Conservation (phyloP, 2,113 vertebrate species). For the Toxotes chatareus region DNA sequence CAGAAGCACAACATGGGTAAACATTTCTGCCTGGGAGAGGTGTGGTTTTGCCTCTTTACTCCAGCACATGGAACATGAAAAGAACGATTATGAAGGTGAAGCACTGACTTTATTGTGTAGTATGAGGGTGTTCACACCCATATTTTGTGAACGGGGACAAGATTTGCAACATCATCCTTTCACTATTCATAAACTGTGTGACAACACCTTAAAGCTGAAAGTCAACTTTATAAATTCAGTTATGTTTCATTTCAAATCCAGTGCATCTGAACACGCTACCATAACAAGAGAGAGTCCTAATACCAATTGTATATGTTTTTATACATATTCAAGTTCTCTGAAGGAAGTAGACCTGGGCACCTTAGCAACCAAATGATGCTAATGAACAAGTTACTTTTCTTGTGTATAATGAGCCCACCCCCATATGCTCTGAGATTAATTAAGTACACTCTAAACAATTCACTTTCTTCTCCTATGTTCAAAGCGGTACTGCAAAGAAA, state of each 20-base stretch:
- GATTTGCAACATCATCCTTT: background rate
- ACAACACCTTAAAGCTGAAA: background rate
- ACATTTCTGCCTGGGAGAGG: background rate
- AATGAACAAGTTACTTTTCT: background rate
- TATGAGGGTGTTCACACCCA: no score
- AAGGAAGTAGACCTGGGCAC: no score
- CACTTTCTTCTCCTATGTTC: background rate
- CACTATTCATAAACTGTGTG: background rate
- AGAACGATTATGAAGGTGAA: background rate
- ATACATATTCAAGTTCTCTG: background rate
- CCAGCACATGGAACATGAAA: background rate
- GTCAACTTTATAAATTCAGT: background rate
- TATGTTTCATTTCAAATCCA: background rate
- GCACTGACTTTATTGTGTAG: background rate
- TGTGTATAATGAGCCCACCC: background rate
- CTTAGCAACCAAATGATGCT: background rate
- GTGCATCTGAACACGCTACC: background rate
- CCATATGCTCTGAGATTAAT: no score
- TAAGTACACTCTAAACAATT: background rate
- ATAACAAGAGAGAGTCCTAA: background rate
- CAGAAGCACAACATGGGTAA: background rate
- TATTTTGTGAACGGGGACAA: background rate
- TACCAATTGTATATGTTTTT: background rate
- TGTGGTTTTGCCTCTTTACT: background rate
- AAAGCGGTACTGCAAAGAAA: background rate